Conservation (phyloP, 2,888 invertebrate genomes). For the Icerya purchasi region DNA sequence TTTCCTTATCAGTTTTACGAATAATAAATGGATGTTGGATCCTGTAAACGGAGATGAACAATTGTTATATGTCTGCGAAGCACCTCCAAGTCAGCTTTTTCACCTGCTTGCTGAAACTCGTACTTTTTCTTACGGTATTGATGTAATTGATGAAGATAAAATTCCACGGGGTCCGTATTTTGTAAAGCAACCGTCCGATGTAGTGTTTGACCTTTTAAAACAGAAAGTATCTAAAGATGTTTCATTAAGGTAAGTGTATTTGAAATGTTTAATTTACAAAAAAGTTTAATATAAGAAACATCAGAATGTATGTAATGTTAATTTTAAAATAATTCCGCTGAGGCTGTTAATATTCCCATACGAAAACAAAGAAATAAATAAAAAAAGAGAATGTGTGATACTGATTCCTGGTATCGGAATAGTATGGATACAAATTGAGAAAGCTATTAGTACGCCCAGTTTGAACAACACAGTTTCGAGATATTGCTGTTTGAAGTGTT, state of each 20-base stretch:
- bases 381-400: too few species aligned
- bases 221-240: constrained; percentile 49
- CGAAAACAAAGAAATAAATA: too few species aligned
- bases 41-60: constrained; percentile 55
- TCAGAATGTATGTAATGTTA: too few species aligned
- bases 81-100: constrained; percentile 46
- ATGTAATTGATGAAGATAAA: constrained; percentile 53
- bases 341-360: too few species aligned
- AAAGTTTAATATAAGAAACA: too few species aligned
- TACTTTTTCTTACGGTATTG: constrained; percentile 65
- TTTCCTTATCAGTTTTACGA: constrained; percentile 29
- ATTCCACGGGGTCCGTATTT: constrained; percentile 79
- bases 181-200: constrained; percentile 59
- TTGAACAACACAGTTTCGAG: too few species aligned
- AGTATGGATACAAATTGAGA: too few species aligned
- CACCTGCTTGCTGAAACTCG: constrained; percentile 50
- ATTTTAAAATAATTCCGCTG: too few species aligned
- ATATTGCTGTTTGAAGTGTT: too few species aligned
- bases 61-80: constrained; percentile 71
- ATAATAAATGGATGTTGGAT: constrained; percentile 58
- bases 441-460: too few species aligned
- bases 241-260: constrained; percentile 41
- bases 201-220: constrained; percentile 59
- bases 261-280: too few species aligned
- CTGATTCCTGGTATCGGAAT: too few species aligned